phyloP scores from a whole-genome alignment of 37 sponge, comb jelly and placozoan genomes.

The Chondrosia reniformis region DNA sequence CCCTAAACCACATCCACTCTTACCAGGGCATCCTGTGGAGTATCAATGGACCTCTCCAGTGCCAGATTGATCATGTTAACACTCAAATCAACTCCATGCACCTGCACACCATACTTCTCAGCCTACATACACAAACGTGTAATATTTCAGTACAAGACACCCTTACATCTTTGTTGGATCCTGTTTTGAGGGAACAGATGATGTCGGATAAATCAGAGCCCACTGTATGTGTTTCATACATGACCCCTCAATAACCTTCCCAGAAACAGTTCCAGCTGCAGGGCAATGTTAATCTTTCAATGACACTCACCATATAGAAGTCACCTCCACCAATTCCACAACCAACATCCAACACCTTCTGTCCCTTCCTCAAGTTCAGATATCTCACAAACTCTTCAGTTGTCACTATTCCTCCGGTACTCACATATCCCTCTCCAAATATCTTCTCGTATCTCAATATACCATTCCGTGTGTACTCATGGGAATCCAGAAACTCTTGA shows the following conservation, averaged over 20 bases:
- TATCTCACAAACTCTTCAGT: conserved; percentile 12
- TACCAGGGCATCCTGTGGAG: neutral
- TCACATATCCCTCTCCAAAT: conserved; percentile 25
- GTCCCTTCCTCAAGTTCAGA: conserved; percentile 15
- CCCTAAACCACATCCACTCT: too few relatives aligned
- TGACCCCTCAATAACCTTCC: too few relatives aligned
- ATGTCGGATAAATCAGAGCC: too few relatives aligned
- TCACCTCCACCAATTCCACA: conserved; percentile 55
- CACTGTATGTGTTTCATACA: too few relatives aligned
- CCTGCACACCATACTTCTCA: conserved; percentile 35
- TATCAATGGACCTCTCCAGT: conserved; percentile 3
- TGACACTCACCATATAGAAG: conserved; percentile 42
- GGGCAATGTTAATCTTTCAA: too few relatives aligned
- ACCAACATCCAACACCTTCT: conserved; percentile 51
- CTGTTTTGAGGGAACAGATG: too few relatives aligned
- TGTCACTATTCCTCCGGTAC: conserved; percentile 27
- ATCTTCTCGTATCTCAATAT: conserved; percentile 35
- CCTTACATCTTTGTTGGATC: too few relatives aligned
- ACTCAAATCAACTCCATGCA: conserved; percentile 29
- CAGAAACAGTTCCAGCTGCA: too few relatives aligned
- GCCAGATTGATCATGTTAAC: conserved; percentile 36
- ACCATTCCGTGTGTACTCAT: conserved; percentile 13
- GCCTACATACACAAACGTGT: neutral
- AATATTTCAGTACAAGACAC: too few relatives aligned
- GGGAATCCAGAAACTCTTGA: neutral